Percentiles rank a stretch among this genome's conserved stretches.
Conservation (phyloP, 2,888 invertebrate genomes). For the Pandemis heparana region DNA sequence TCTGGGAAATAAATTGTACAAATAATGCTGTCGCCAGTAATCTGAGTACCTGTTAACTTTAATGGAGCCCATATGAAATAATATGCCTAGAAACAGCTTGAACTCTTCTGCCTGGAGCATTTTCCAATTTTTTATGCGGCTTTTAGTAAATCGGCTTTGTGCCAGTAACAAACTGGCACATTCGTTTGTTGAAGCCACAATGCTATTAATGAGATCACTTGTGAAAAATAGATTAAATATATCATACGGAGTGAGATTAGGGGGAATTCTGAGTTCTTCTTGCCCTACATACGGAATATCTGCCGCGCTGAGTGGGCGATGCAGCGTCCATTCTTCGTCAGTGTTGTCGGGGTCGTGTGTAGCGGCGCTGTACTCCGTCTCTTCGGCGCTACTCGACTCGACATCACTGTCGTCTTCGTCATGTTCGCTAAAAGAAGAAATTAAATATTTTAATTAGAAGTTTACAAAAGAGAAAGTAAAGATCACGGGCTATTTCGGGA, state of each 20-base stretch:
- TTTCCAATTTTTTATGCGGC: neutral
- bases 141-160: neutral
- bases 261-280: neutral
- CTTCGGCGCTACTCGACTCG: too few species aligned
- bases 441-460: too few species aligned
- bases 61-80: slow-evolving; percentile 63
- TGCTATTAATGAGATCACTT: neutral
- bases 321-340: neutral
- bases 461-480: too few species aligned
- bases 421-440: too few species aligned
- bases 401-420: too few species aligned
- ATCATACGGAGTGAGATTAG: neutral
- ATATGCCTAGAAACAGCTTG: slow-evolving; percentile 59
- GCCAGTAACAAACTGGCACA: neutral
- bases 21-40: slow-evolving; percentile 60
- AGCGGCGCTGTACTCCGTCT: too few species aligned
- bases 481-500: too few species aligned
- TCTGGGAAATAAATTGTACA: slow-evolving; percentile 49
- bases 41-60: slow-evolving; percentile 55
- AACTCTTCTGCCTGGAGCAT: slow-evolving; percentile 46
- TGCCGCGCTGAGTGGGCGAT: neutral
- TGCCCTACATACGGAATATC: neutral
- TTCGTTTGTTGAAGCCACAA: slow-evolving; percentile 1
- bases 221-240: slow-evolving; percentile 2
- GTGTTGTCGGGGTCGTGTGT: neutral